phyloP scores from a whole-genome alignment of 2,888 invertebrate species.

The Ophion obscuratus region DNA sequence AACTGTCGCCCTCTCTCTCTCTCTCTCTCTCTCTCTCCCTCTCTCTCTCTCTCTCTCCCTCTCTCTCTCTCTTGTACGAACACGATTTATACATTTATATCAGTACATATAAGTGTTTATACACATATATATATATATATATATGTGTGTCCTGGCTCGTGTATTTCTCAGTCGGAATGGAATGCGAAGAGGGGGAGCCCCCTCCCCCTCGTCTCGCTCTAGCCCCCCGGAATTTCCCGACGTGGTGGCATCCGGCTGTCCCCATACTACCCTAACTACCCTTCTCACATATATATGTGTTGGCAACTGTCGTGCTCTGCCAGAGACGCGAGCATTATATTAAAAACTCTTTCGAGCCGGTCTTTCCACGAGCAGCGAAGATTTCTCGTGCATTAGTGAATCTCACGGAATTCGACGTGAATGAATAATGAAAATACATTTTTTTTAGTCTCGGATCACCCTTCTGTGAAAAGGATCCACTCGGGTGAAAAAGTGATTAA shows the following conservation, averaged over 20 bases:
- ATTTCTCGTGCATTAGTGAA: slow-evolving; percentile 12
- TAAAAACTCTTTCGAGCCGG: slow-evolving; percentile 67
- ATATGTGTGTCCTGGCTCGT: slow-evolving; percentile 14
- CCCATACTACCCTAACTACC: slow-evolving; percentile 56
- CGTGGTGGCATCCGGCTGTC: slow-evolving; percentile 71
- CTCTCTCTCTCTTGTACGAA: slow-evolving; percentile 2
- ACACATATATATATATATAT: neutral
- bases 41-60: slow-evolving; percentile 14
- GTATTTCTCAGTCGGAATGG: slow-evolving; percentile 55
- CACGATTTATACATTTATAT: neutral
- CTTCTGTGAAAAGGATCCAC: too few relatives aligned
- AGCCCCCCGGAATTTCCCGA: slow-evolving; percentile 72
- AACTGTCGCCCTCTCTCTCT: neutral
- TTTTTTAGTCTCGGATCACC: neutral
- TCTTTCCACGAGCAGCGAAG: slow-evolving; percentile 6
- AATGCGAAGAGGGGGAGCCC: slow-evolving; percentile 51
- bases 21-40: neutral
- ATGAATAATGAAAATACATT: neutral
- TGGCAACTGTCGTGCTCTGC: slow-evolving; percentile 37
- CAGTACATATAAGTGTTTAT: neutral
- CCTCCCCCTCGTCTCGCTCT: slow-evolving; percentile 34
- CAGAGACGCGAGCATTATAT: slow-evolving; percentile 67
- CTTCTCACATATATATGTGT: slow-evolving; percentile 33
- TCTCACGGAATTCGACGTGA: neutral
- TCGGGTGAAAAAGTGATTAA: too few relatives aligned